These are phyloP conservation scores for Whitmania pigra DNA, from an alignment of 1,140 invertebrate genomes.

Conservation along the genomic window DNA sequence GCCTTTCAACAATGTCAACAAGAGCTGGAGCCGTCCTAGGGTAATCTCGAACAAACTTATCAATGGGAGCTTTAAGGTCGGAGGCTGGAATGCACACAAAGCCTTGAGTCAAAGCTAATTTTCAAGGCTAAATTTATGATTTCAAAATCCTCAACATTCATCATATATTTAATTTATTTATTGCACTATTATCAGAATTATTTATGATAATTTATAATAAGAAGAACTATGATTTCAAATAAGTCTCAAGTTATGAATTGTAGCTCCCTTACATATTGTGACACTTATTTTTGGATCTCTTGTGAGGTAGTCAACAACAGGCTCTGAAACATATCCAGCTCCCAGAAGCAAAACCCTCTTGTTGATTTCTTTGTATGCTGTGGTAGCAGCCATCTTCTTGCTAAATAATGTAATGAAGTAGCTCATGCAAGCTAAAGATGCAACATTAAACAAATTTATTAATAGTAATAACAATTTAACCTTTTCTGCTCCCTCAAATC, in stretches of 20 bases:
- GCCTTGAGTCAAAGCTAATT: no score
- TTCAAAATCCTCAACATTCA: no score
- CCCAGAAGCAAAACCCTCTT: conserved; percentile 70
- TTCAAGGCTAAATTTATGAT: no score
- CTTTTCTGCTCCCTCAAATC: conserved; percentile 58
- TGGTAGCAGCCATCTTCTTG: conserved; percentile 20
- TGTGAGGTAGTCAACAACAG: conserved; percentile 82
- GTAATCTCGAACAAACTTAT: conserved; percentile 61
- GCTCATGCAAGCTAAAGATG: background rate
- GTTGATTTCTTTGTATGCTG: conserved; percentile 38
- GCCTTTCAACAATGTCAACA: conserved; percentile 60
- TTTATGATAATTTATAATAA: conserved; percentile 5
- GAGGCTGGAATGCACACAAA: conserved; percentile 50
- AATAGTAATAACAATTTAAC: conserved; percentile 28
- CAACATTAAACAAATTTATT: background rate
- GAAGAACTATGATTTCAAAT: background rate
- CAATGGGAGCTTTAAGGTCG: conserved; percentile 73
- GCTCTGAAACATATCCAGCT: conserved; percentile 82
- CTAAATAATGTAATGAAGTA: background rate
- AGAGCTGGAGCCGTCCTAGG: conserved; percentile 66
- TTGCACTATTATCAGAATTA: background rate
- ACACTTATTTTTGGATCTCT: conserved; percentile 62
- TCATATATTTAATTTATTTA: no score
- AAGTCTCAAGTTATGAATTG: background rate
- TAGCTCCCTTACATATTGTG: conserved; percentile 54